Percentiles rank a stretch among this genome's conserved stretches.
These are phyloP conservation scores for Dryococelus australis DNA, from an alignment of 2,888 invertebrate genomes.

Conservation along the genomic window DNA sequence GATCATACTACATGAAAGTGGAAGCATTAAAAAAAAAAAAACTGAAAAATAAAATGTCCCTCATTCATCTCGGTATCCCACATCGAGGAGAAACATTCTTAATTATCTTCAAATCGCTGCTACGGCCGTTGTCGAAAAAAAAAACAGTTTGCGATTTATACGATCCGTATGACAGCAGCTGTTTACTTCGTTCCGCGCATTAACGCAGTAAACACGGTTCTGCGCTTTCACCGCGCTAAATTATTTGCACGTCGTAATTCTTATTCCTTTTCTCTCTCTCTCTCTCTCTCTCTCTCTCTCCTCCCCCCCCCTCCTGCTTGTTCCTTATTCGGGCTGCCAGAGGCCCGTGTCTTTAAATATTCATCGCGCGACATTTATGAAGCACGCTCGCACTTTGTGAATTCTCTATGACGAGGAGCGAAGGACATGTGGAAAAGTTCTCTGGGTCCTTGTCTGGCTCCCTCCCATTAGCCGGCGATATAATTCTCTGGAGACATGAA, in stretches of 20 bases:
- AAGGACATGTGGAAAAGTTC: not conserved
- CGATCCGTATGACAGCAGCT: too few relatives aligned
- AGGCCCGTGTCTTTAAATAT: not conserved
- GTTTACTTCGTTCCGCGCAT: too few relatives aligned
- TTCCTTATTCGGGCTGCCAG: not conserved
- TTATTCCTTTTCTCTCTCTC: not conserved
- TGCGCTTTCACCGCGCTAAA: not conserved
- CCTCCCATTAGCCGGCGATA: not conserved
- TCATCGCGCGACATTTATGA: slow-evolving; percentile 1
- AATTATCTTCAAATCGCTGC: too few relatives aligned
- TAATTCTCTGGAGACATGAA: not conserved
- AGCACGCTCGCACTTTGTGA: not conserved
- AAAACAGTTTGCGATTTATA: too few relatives aligned
- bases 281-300: too few relatives aligned
- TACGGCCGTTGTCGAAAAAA: too few relatives aligned
- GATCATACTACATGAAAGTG: too few relatives aligned
- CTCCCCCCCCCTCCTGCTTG: not conserved
- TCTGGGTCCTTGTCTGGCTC: not conserved
- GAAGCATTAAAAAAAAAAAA: too few relatives aligned
- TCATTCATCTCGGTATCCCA: too few relatives aligned
- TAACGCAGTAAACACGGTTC: not conserved
- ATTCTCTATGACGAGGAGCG: not conserved
- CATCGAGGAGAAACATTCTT: too few relatives aligned
- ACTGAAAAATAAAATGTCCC: too few relatives aligned
- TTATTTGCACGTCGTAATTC: slow-evolving; percentile 8